Percentiles rank a stretch among this genome's conserved stretches.
These are phyloP conservation scores for Rhopalosiphum maidis DNA, from an alignment of 1,140 invertebrate genomes.

Conservation along the genomic window DNA sequence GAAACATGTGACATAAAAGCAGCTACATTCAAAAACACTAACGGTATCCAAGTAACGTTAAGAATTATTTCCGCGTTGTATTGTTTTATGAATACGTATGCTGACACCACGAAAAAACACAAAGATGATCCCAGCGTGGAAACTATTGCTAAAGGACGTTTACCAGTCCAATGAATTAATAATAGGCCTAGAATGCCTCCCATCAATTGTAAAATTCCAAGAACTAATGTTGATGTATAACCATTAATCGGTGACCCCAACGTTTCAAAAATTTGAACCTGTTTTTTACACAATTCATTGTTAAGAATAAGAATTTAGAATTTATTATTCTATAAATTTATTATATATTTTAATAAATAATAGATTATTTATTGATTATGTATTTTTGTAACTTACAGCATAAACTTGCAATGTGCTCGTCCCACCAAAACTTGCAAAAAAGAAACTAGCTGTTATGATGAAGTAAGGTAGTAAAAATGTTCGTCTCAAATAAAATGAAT, in stretches of 20 bases:
- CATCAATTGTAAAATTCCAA: conserved; percentile 73
- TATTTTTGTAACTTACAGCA: conserved; percentile 66
- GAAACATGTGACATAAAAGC: conserved; percentile 75
- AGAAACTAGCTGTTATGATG: conserved; percentile 71
- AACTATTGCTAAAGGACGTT: conserved; percentile 71
- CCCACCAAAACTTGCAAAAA: conserved; percentile 75
- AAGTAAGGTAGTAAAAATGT: conserved; percentile 72
- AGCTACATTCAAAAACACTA: conserved; percentile 69
- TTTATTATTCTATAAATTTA: background rate
- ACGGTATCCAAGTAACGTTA: conserved; percentile 69
- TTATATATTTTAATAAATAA: background rate
- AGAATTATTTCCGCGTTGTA: background rate
- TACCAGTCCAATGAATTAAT: conserved; percentile 74
- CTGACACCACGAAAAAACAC: conserved; percentile 69
- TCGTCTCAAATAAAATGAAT: conserved; percentile 64
- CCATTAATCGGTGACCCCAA: conserved; percentile 75
- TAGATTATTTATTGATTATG: background rate
- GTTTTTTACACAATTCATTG: conserved; percentile 31
- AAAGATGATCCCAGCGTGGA: conserved; percentile 70
- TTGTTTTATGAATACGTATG: conserved; percentile 66
- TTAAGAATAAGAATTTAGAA: too few relatives aligned
- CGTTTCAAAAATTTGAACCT: conserved; percentile 70
- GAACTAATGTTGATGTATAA: conserved; percentile 74
- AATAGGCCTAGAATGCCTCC: conserved; percentile 71
- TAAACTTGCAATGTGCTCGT: conserved; percentile 75